Evolutionary conservation across 2,888 invertebrate species (phyloP).

Genomic region (Octonoba sinensis): DNA sequence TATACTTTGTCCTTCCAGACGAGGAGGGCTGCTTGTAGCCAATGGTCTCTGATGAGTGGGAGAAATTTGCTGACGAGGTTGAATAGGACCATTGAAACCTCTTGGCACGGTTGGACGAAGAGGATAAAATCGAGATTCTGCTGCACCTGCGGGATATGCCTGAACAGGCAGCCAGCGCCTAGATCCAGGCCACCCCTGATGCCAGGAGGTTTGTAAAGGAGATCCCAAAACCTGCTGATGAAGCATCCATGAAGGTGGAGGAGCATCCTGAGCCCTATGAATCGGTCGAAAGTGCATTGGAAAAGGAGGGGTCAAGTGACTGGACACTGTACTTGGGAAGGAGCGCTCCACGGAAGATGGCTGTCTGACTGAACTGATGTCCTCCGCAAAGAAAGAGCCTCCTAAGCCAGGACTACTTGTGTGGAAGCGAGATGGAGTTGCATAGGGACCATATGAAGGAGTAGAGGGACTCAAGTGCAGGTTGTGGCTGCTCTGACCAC

Average conservation of each 20-base stretch:
- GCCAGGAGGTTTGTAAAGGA: conserved; percentile 41
- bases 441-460: conserved; percentile 41
- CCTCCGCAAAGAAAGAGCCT: conserved; percentile 69
- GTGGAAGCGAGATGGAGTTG: conserved; percentile 66
- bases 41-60: conserved; percentile 69
- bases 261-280: conserved; percentile 57
- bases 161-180: conserved; percentile 58
- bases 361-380: conserved; percentile 87
- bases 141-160: conserved; percentile 40
- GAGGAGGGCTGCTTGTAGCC: conserved; percentile 74
- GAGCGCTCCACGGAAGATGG: conserved; percentile 84
- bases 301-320: conserved; percentile 67
- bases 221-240: conserved; percentile 57
- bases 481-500: conserved; percentile 64
- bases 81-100: conserved; percentile 23
- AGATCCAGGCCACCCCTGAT: conserved; percentile 48
- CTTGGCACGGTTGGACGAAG: conserved; percentile 37
- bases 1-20: conserved; percentile 69
- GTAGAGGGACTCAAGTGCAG: conserved; percentile 55
- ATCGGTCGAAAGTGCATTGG: conserved; percentile 65
- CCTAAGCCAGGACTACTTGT: conserved; percentile 68
- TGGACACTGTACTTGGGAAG: conserved; percentile 76
- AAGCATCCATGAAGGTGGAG: conserved; percentile 52
- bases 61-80: conserved; percentile 36
- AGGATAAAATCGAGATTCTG: conserved; percentile 48